phyloP scores from a whole-genome alignment of 2,888 invertebrate species.

The Cremastinae sp. region DNA sequence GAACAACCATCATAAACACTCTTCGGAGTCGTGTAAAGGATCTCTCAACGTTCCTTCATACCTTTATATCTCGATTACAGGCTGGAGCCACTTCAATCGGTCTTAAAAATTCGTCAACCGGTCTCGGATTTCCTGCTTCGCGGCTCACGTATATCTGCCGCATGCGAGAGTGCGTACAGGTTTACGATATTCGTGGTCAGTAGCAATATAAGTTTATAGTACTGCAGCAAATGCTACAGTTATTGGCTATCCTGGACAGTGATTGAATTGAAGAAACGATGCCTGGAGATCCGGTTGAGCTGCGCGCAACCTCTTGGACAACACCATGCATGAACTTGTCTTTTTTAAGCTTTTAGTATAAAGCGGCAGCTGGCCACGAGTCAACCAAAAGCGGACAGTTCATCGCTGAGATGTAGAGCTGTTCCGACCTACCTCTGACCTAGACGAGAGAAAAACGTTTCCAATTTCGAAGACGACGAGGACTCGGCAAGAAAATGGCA shows the following conservation, averaged over 20 bases:
- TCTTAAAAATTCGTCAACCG: not conserved
- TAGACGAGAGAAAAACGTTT: slow-evolving; percentile 77
- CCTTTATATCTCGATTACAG: slow-evolving; percentile 25
- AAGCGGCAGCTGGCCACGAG: slow-evolving; percentile 19
- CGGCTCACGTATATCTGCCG: not conserved
- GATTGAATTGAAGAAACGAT: not conserved
- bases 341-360: slow-evolving; percentile 12
- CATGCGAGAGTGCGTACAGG: too few relatives aligned
- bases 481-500: slow-evolving; percentile 66
- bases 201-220: slow-evolving; percentile 27
- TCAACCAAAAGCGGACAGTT: slow-evolving; percentile 17
- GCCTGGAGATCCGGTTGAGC: not conserved
- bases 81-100: not conserved
- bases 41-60: slow-evolving; percentile 13
- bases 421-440: slow-evolving; percentile 17
- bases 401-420: slow-evolving; percentile 25
- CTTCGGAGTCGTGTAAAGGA: not conserved
- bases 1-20: slow-evolving; percentile 33
- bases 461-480: slow-evolving; percentile 77
- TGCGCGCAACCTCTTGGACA: not conserved
- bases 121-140: not conserved
- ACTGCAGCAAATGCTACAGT: too few relatives aligned
- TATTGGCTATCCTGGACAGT: too few relatives aligned
- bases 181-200: slow-evolving; percentile 9
- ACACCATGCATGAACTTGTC: not conserved